Evolutionary conservation across 2,113 vertebrate genomes (phyloP).

Genomic region (Serilophus lunatus): DNA sequence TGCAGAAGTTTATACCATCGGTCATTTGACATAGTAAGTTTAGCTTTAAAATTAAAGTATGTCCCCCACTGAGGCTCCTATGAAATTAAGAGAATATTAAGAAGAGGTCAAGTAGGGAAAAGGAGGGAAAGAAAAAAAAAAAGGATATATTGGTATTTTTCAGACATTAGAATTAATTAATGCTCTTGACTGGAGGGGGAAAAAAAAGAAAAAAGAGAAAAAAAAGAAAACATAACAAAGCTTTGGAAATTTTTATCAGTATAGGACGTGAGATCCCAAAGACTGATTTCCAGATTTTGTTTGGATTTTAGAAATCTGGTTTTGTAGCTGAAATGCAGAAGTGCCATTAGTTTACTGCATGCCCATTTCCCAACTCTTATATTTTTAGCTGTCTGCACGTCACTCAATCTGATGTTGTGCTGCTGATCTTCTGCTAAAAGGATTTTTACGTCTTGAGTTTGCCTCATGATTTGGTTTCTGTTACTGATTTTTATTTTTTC

Average conservation of each 20-base stretch:
- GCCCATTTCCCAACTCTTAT: fast-evolving
- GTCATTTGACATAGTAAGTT: not conserved
- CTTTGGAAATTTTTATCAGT: not conserved
- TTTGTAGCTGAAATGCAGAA: not conserved
- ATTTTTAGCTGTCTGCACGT: not conserved
- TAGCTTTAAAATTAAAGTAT: not conserved
- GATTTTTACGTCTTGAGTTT: not conserved
- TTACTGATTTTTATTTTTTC: not conserved
- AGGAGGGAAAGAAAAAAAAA: not conserved
- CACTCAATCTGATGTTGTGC: not conserved
- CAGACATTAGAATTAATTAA: not conserved
- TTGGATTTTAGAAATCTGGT: not conserved
- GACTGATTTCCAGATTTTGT: not conserved
- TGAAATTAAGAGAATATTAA: not conserved
- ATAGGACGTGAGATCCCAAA: not conserved
- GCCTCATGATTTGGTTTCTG: not conserved
- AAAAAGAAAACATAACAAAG: not conserved
- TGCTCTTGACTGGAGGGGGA: not conserved
- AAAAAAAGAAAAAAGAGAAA: too few species aligned
- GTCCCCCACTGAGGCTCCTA: not conserved
- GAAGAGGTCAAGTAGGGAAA: not conserved
- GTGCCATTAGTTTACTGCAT: not conserved
- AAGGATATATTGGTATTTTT: not conserved
- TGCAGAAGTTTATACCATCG: not conserved
- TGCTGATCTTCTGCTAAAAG: not conserved